Conservation (phyloP, 2,888 invertebrate species). For the Drosophila kambysellisi region DNA sequence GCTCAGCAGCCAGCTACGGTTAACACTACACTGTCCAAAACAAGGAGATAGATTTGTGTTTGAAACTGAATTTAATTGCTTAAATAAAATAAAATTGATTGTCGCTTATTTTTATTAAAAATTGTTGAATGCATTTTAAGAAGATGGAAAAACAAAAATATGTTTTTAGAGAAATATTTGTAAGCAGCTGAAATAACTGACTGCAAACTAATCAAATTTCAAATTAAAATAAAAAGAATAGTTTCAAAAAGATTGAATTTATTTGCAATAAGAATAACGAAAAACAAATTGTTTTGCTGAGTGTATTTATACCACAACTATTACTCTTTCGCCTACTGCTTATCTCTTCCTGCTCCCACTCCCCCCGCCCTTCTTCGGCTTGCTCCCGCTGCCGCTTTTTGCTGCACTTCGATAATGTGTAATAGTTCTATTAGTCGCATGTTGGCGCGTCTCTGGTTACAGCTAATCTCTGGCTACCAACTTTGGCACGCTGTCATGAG, state of each 20-base stretch:
- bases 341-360: neutral
- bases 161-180: neutral
- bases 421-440: conserved; percentile 79
- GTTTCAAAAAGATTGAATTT: neutral
- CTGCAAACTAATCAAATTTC: too few relatives aligned
- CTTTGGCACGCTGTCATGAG: conserved; percentile 68
- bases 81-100: neutral
- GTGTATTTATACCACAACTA: neutral
- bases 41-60: neutral
- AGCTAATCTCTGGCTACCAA: conserved; percentile 79
- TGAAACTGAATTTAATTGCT: neutral
- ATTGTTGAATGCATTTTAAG: neutral
- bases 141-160: neutral
- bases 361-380: neutral
- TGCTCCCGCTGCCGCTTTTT: conserved; percentile 13
- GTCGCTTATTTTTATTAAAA: neutral
- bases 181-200: neutral
- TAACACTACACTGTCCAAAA: neutral
- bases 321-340: neutral
- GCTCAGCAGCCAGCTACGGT: conserved; percentile 28
- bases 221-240: neutral
- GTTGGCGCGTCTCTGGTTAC: conserved; percentile 77
- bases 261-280: neutral
- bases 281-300: neutral
- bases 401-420: conserved; percentile 71